Evolutionary conservation across 2,888 invertebrate genomes (phyloP), one percentile per base, ranked within the genome.

Genomic region (Eupeodes luniger): DNA sequence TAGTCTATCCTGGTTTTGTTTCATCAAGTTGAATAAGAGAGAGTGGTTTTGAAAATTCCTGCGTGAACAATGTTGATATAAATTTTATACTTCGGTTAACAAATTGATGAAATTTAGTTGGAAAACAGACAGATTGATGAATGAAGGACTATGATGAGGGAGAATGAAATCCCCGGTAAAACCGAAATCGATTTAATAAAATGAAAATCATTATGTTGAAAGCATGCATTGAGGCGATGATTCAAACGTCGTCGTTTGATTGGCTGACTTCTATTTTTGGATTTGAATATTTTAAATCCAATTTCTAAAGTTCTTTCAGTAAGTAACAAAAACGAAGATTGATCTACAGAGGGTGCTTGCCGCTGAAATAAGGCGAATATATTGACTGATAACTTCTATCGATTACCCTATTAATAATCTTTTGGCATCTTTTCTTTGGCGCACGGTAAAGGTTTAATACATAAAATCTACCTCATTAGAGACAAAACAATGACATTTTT

Each of bases 51-150:
- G 40, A 27, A 27, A 49, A 34, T 12, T 67, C 49, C 14, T 66
- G 14, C 6, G 14, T 12, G 2, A 36, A 34, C 49, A 49, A 66
- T 67, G 36, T 34, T 51, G 9, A 14, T 36, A 19, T 61, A 16
- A 12, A 10, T 34, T 51, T 51, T 34, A 67, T 34, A 40, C 53
- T 40, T 53, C 10, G 34, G 69, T 55, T 40, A 40, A 9, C 40
- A 69, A 69, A 55, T 53, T 69, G 69, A 69, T 69, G 40, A 69
- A 69, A 55, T 55, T 53, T 36, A 16, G 16, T 53, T 55, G 53
- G 19, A 10, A 69, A 69, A 53, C 34, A 19, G 51, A 36, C 34
- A 69, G 49, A 51, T 51, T 53, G 36, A 51, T 69, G 16, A 51
- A 51, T 53, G 49, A 34, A 12, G 10, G 4, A n/a, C 51, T 14